Percentiles rank a stretch among this genome's conserved stretches.
Evolutionary conservation across 1,140 invertebrate genomes (phyloP).

Genomic region (Uloborus diversus): DNA sequence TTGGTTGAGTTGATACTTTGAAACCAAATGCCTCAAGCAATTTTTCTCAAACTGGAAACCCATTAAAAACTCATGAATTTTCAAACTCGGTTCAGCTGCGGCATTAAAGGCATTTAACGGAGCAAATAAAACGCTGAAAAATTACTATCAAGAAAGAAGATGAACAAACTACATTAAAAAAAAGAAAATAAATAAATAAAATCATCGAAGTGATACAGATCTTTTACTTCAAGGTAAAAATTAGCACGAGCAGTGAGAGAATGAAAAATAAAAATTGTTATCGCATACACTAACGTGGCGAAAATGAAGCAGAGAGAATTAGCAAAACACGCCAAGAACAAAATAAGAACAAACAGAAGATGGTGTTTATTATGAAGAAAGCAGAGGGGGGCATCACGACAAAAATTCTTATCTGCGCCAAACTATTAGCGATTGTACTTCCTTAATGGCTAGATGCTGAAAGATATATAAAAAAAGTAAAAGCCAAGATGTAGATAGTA

Average conservation of each 20-base stretch:
- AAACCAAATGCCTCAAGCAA: too few species aligned
- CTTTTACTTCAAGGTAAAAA: too few species aligned
- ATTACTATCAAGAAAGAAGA: too few species aligned
- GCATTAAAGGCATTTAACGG: too few species aligned
- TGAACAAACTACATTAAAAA: too few species aligned
- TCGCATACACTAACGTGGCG: constrained; percentile 6
- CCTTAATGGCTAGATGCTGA: constrained; percentile 48
- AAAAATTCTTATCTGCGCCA: constrained; percentile 34
- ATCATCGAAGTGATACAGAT: too few species aligned
- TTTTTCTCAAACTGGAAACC: too few species aligned
- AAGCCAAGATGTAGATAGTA: constrained; percentile 43
- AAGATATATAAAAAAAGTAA: constrained; percentile 39
- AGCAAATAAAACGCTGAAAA: too few species aligned
- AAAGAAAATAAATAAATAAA: too few species aligned
- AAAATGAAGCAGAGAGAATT: constrained; percentile 49
- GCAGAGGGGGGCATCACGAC: constrained; percentile 21
- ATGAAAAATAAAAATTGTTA: constrained; percentile 10
- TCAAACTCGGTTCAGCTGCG: too few species aligned
- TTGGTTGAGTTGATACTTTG: too few species aligned
- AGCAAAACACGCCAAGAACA: constrained; percentile 16
- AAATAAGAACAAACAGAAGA: constrained; percentile 6
- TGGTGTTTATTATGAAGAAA: constrained; percentile 46
- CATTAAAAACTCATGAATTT: too few species aligned
- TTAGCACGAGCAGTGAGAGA: constrained; percentile 30
- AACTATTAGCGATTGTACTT: constrained; percentile 49